Conservation (phyloP, 2,113 vertebrate genomes). For the Strix uralensis region DNA sequence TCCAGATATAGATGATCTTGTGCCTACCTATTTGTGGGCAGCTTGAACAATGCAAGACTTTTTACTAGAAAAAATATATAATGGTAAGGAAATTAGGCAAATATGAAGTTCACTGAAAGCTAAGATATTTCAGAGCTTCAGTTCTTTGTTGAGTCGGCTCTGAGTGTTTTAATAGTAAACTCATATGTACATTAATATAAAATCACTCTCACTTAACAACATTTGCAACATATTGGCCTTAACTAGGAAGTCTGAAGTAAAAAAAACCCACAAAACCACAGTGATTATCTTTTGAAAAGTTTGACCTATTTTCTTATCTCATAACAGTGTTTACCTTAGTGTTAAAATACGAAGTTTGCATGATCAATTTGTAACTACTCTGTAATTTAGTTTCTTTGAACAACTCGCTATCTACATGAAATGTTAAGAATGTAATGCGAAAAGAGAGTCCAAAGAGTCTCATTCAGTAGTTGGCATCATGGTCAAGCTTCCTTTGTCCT, state of each 20-base stretch:
- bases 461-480: background rate
- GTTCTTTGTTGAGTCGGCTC: background rate
- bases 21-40: background rate
- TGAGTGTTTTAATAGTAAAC: background rate
- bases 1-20: background rate
- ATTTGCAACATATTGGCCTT: background rate
- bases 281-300: background rate
- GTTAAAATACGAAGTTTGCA: rapidly evolving
- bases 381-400: background rate
- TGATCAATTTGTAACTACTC: background rate
- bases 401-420: background rate
- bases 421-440: background rate
- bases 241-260: background rate
- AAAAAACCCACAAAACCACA: background rate
- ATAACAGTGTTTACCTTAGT: background rate
- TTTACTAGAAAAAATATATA: background rate
- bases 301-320: background rate
- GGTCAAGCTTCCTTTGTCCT: background rate
- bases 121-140: background rate
- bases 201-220: background rate
- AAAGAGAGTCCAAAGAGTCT: background rate
- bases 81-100: background rate
- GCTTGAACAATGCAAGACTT: background rate
- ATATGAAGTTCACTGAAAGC: background rate
- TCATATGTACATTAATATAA: background rate